Evolutionary conservation across 2,113 vertebrate genomes (phyloP), one percentile per base, ranked within the genome.

Genomic region (Otocyon megalotis): DNA sequence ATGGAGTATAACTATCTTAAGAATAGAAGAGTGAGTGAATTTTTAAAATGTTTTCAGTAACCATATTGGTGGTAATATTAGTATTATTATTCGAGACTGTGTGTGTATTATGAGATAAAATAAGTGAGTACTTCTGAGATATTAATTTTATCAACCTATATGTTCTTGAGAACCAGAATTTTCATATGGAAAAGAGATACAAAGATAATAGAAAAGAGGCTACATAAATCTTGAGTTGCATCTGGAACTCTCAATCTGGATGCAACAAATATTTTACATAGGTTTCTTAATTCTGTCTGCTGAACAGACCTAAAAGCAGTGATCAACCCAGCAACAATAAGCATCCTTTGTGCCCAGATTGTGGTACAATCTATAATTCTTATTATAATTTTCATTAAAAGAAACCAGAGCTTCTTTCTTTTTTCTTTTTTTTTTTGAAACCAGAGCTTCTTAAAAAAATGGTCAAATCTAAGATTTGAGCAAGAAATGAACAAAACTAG

Each of bases 151-250:
- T 76, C 32, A 76, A 24, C 11, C 32, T 82, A 65, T 83, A 58
- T 48, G 83, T 83, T 81, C 67, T 94, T 43, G 20, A 83, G 48
- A 74, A n/a, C 30, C n/a, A 84, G 56, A 90, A 65, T 89, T 90
- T n/a, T 76, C 11, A 65, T 16, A 20, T n/a, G 54, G 67, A 74
- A 94, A 35, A 90, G 48, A 76, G n/a, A 65, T 63, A 56, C 16
- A 54, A 24, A 65, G 28, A 65, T 20, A 76, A 74, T 3, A 76
- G 65, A 43, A 90, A 94, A 94, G n/a, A 76, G 79, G 14, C 89
- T 63, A 32, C 67, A 56, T 63, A 76, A 43, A 94, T 7, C 37
- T 83, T 56, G 28, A 76, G 86, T 56, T 89, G 77, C 20, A 74
- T 74, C 37, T 82, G 65, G 48, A 90, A 65, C 63, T 19, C 32